phyloP scores from a whole-genome alignment of 37 sponge, comb jelly and placozoan species.

The Tethya wilhelma region DNA sequence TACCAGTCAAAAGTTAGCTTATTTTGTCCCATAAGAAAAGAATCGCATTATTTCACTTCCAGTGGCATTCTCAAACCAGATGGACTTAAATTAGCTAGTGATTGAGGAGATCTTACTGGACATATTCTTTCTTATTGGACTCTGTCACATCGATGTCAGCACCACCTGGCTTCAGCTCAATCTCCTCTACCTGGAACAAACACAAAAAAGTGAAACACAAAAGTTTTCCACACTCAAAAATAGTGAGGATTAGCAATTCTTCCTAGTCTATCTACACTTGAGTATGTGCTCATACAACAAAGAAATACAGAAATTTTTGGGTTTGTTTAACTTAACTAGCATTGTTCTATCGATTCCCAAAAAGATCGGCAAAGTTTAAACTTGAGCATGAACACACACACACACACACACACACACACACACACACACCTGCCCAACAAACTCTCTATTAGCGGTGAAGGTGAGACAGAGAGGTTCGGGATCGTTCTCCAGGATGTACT shows the following conservation, averaged over 20 bases:
- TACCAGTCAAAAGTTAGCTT: no score
- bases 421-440: slow-evolving; percentile 85
- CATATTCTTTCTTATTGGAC: slow-evolving; percentile 92
- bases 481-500: slow-evolving; percentile 97
- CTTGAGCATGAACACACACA: no score
- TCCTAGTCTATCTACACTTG: not conserved
- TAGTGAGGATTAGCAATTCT: not conserved
- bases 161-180: slow-evolving; percentile 87
- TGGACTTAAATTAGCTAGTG: no score
- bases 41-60: no score
- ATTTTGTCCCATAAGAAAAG: no score
- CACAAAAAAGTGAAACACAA: not conserved
- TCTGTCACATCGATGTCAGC: slow-evolving; percentile 89
- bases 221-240: not conserved
- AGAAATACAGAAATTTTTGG: no score
- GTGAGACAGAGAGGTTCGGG: slow-evolving; percentile 89
- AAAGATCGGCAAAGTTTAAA: no score
- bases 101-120: slow-evolving; percentile 66
- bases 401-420: not conserved
- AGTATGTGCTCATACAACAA: not conserved
- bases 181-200: slow-evolving; percentile 62
- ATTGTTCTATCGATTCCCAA: no score
- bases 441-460: slow-evolving; percentile 83
- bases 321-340: no score
- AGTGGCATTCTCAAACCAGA: no score